These are phyloP conservation scores for Torymus texanus DNA, from an alignment of 2,888 invertebrate genomes.

Conservation along the genomic window DNA sequence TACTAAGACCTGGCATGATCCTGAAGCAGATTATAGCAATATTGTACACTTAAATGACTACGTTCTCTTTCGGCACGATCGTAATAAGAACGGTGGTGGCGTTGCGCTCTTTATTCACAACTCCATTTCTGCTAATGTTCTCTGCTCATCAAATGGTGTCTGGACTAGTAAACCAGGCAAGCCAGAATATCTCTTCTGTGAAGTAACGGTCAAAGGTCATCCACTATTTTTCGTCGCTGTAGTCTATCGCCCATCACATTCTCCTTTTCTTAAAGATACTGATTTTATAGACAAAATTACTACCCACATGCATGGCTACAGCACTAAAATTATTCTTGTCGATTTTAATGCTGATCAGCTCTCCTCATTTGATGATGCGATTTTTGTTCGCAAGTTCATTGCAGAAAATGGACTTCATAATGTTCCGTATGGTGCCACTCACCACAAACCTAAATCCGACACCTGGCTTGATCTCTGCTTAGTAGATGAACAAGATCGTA, in stretches of 20 bases:
- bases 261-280: not conserved
- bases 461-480: constrained; percentile 2
- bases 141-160: not conserved
- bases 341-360: not conserved
- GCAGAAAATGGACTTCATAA: no score
- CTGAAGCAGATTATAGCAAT: not conserved
- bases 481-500: not conserved
- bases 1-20: not conserved
- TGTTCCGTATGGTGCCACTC: no score
- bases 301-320: not conserved
- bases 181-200: constrained; percentile 9
- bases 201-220: not conserved
- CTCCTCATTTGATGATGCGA: not conserved
- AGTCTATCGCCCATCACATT: not conserved
- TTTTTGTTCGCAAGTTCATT: not conserved
- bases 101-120: constrained; percentile 4
- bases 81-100: constrained; percentile 7
- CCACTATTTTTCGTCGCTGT: constrained; percentile 1
- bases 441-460: not conserved
- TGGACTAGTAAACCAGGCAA: not conserved
- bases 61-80: not conserved
- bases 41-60: not conserved
- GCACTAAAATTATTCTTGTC: not conserved
- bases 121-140: not conserved
- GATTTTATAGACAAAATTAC: not conserved